Evolutionary conservation across 92 coral and sea anemone genomes (phyloP).

Genomic region (Siderastrea radians): DNA sequence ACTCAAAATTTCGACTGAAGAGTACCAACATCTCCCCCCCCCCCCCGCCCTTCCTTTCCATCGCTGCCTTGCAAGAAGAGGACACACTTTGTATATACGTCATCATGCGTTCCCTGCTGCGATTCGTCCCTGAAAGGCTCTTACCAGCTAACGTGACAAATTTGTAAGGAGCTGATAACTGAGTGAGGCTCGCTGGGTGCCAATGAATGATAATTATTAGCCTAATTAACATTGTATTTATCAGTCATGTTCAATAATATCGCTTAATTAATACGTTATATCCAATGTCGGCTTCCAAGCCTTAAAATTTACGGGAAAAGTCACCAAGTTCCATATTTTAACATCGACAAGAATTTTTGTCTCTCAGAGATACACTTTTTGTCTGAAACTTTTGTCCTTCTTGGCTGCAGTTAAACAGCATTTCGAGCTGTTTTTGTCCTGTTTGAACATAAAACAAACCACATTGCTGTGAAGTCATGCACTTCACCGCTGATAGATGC

Average conservation of each 20-base stretch:
- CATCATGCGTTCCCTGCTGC: background rate
- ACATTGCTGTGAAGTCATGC: slow-evolving; percentile 30
- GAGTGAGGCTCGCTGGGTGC: slow-evolving; percentile 49
- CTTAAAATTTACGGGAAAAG: background rate
- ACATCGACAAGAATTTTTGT: background rate
- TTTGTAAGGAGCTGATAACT: slow-evolving; percentile 18
- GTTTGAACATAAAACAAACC: background rate
- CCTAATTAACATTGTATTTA: slow-evolving; percentile 70
- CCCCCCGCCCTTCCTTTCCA: background rate
- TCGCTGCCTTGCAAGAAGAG: background rate
- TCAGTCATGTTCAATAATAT: slow-evolving; percentile 70
- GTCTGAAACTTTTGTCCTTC: background rate
- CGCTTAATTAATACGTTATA: slow-evolving; percentile 54
- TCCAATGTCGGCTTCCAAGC: background rate
- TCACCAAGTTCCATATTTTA: background rate
- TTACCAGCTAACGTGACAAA: background rate
- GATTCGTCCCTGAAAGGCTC: background rate
- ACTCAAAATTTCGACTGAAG: too few relatives aligned
- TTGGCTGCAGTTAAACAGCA: slow-evolving; percentile 9
- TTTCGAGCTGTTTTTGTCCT: slow-evolving; percentile 6
- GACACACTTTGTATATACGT: background rate
- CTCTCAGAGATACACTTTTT: background rate
- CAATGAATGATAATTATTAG: slow-evolving; percentile 57
- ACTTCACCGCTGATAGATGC: background rate
- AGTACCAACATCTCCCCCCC: too few relatives aligned